Conservation (phyloP, 2,888 invertebrate species). For the Acleris cristana region DNA sequence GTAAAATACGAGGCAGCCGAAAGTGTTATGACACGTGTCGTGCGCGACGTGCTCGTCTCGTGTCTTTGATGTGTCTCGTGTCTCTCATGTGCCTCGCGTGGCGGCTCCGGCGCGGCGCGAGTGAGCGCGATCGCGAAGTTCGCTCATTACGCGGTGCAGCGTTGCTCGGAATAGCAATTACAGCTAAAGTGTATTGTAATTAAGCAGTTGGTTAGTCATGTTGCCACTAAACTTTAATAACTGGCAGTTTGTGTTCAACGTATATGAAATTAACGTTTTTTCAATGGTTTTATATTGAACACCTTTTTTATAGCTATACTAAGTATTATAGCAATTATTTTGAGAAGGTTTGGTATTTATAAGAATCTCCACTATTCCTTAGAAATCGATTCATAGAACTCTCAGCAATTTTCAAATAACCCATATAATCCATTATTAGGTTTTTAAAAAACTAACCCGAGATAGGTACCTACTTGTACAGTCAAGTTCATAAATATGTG, state of each 20-base stretch:
- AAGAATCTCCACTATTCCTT: no score
- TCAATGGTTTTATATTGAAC: no score
- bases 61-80: neutral
- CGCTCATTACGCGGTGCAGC: constrained; percentile 8
- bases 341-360: no score
- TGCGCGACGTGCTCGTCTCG: constrained; percentile 13
- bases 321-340: no score
- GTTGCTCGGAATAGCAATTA: constrained; percentile 3
- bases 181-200: neutral
- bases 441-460: no score
- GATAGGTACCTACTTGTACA: no score
- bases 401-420: no score
- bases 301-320: no score
- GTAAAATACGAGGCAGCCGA: constrained; percentile 24
- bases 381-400: no score
- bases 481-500: no score
- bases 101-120: neutral
- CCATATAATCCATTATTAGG: no score
- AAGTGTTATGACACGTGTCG: constrained; percentile 25
- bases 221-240: constrained; percentile 13
- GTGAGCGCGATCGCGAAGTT: constrained; percentile 3
- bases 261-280: neutral
- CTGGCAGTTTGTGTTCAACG: constrained; percentile 1
- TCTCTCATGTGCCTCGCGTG: neutral
- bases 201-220: constrained; percentile 10